Evolutionary conservation across 2,888 invertebrate species (phyloP), one percentile per base, ranked within the genome.

Genomic region (Hymenopus coronatus): DNA sequence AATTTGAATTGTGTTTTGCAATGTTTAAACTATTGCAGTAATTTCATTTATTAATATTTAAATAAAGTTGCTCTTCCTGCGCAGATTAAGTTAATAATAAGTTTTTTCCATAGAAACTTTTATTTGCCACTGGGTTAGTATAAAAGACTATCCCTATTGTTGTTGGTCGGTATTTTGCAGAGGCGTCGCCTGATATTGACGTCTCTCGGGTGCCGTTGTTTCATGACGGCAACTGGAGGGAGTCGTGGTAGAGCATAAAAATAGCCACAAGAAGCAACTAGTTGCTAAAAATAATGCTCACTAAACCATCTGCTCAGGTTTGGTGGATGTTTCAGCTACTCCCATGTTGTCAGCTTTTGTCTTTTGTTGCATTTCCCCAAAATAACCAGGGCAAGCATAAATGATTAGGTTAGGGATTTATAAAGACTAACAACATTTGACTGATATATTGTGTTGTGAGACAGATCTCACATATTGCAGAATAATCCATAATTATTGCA

Each of bases 181-280:
- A 91, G 88, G 85, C 90, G 85, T 89, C 91, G n/a, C 90, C 90
- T 40, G 91, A 91, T 89, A 91, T 91, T 54, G 91, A 91, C 89
- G 91, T 91, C 88, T 91, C 91, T 86, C 90, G 91, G 82, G 91
- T 91, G 88, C 91, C 91, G 90, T 90, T 91, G 88, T 91, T 89
- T 90, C 91, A 91, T 83, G 91, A 91, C 89, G 91, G 91, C 88
- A 91, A 90, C 90, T 91, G 91, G 91, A 89, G 91, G 89, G 91
- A 91, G 88, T 89, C 90, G 81, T 91, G 91, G 91, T 91, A 91
- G 90, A 90, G 54, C 82, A 83, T 85, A 81, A 28, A 33, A 70
- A 70, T 70, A 70, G 83, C 70, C 88, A 54, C 82, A 33, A 84
- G 83, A 46, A 84, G 20, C 88, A 88, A 85, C 46, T 88, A 87